phyloP scores from a whole-genome alignment of 2,888 invertebrate species.

The Ophioninae sp. region DNA sequence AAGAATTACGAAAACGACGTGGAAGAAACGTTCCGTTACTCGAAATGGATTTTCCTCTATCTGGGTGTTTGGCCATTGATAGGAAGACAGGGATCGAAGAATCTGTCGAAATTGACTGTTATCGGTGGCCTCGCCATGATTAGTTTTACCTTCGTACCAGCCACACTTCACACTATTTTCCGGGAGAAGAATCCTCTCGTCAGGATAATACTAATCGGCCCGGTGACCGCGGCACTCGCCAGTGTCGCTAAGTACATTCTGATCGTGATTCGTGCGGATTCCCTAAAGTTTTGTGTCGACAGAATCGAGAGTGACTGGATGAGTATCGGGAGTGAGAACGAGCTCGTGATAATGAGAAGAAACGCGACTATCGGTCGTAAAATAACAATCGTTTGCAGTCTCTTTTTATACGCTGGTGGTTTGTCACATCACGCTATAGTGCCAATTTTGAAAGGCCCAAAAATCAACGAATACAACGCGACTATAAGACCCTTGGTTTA shows the following conservation, averaged over 20 bases:
- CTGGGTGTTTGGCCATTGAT: too few species aligned
- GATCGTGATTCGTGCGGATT: constrained; percentile 10
- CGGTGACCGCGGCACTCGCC: constrained; percentile 4
- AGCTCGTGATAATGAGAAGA: constrained; percentile 48
- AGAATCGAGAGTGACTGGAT: constrained; percentile 71
- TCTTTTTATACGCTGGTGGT: constrained; percentile 62
- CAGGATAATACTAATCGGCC: constrained; percentile 23
- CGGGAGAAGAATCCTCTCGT: constrained; percentile 21
- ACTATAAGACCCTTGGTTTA: constrained; percentile 68
- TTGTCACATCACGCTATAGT: constrained; percentile 53
- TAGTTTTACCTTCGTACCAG: constrained; percentile 31
- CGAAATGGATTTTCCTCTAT: too few species aligned
- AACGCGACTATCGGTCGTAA: constrained; percentile 49
- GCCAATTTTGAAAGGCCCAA: constrained; percentile 53
- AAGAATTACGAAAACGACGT: too few species aligned
- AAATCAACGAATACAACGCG: constrained; percentile 58
- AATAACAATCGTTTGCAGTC: constrained; percentile 60
- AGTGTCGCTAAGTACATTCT: constrained; percentile 27
- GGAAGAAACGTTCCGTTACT: too few species aligned
- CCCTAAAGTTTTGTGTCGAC: constrained; percentile 62
- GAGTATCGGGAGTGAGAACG: constrained; percentile 45
- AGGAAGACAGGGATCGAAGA: too few species aligned
- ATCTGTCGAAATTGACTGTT: too few species aligned
- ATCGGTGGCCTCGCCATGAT: too few species aligned
- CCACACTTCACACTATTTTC: constrained; percentile 22